Base-by-base conservation (phyloP, 2,888 invertebrate genomes). In the Lycocerus yunnanus region DNA sequence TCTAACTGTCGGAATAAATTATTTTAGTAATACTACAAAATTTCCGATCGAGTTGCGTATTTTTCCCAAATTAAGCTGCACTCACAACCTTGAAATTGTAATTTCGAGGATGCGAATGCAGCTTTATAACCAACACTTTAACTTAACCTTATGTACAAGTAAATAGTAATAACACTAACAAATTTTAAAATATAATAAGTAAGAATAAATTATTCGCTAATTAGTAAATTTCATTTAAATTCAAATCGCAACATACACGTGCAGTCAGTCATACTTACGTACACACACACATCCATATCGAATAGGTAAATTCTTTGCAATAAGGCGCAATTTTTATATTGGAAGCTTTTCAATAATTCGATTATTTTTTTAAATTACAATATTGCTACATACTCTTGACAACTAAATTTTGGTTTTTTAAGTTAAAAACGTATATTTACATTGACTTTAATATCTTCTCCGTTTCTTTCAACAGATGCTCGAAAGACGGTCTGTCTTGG, bases 401-500 rank as follows among this genome's bases (percentile, higher is more conserved):
- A 61, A 13, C 63, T 67, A 74, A 70, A 79, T 78, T 80, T 81
- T 80, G 80, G 80, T 81, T 80, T 81, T 68, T 65, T 69, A 69
- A 77, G 74, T 73, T 74, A 21, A 63, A 61, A 16, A 71, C 60
- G 27, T 18, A 58, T 79, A 79, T 83, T 85, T 86, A 87, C 84
- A 87, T 84, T 69, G 84, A 85, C 78, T 87, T 87, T 67, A 89
- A 85, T 75, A 89, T 86, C 80, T 89, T 89, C 71, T 87, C 88
- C 66, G 90, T 85, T 79, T 88, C 88, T 76, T 87, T 86, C 15
- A 88, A 88, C 15, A 93, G 87, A 27, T 91, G 89, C 0, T 91
- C 88, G 84, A 94, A 93, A 9, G 92, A 91, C 0, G 93, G 93
- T 75, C 94, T 88, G 69, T 92, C 92, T 3, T 92, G 85, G 0